Conservation (phyloP, 2,888 invertebrate genomes). For the Calliopum simillimum region DNA sequence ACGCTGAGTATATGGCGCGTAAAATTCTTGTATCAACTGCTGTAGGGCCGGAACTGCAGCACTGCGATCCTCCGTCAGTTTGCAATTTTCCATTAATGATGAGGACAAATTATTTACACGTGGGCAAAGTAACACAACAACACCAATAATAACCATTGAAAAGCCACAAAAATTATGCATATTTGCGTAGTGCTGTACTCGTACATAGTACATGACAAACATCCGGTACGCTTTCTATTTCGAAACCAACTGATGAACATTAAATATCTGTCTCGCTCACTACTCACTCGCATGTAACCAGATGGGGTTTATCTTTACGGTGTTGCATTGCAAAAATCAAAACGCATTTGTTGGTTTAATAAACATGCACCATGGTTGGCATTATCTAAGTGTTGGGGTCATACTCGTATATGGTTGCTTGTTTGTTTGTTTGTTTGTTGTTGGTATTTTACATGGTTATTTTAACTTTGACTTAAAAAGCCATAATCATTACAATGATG, state of each 20-base stretch:
- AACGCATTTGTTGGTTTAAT: not conserved
- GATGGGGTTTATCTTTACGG: not conserved
- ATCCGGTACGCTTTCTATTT: conserved; percentile 45
- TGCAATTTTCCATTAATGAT: not conserved
- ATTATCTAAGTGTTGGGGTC: not conserved
- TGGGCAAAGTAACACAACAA: not conserved
- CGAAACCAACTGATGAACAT: conserved; percentile 19
- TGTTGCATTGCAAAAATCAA: not conserved
- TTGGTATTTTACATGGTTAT: not conserved
- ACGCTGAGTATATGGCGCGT: conserved; percentile 14
- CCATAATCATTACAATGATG: conserved; percentile 56
- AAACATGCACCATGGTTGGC: conserved; percentile 2
- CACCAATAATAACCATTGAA: not conserved
- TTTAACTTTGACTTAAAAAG: conserved; percentile 10
- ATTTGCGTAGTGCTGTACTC: no score
- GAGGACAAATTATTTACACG: not conserved
- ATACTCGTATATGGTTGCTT: not conserved
- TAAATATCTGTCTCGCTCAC: conserved; percentile 4
- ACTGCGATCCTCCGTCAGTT: no score
- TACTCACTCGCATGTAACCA: not conserved
- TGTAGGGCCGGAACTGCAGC: conserved; percentile 8
- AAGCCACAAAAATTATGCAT: not conserved
- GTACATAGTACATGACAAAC: conserved; percentile 38
- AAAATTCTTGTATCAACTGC: conserved; percentile 20
- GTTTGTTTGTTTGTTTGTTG: not conserved